Conservation (phyloP, 2,797 vertebrate genomes). For the Kryptolebias ocellatus region DNA sequence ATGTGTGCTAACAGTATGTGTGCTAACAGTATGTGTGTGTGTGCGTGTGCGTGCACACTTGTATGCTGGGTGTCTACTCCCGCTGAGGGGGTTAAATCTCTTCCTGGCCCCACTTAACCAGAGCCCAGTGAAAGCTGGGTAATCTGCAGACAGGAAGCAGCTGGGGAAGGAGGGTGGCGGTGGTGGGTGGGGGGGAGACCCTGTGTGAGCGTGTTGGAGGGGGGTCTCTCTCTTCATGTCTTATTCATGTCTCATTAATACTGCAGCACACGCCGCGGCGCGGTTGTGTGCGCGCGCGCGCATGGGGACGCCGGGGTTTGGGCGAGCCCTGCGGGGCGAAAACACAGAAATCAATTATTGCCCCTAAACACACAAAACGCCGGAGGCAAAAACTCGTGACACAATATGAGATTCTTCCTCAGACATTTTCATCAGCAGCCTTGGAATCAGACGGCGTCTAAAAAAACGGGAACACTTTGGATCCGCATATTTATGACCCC, state of each 20-base stretch:
- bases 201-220: constrained; percentile 75
- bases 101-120: constrained; percentile 83
- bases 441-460: constrained; percentile 17
- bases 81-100: constrained; percentile 81
- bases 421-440: constrained; percentile 68
- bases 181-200: constrained; percentile 63
- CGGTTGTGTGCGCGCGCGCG: constrained; percentile 39
- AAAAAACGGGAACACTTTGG: not conserved
- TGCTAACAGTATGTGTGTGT: constrained; percentile 15
- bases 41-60: not conserved
- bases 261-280: constrained; percentile 72
- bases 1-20: constrained; percentile 43
- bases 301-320: constrained; percentile 64
- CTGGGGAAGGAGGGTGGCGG: constrained; percentile 67
- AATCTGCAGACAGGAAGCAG: constrained; percentile 85
- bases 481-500: no score
- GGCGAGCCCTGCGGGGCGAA: constrained; percentile 67
- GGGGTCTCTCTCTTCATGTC: constrained; percentile 82
- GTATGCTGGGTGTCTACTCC: constrained; percentile 49
- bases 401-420: constrained; percentile 50
- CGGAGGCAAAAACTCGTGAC: constrained; percentile 60
- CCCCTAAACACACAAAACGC: constrained; percentile 78
- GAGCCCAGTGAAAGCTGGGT: constrained; percentile 79
- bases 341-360: constrained; percentile 82
- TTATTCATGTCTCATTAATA: constrained; percentile 87